Conservation (phyloP, 2,113 vertebrate genomes). For the Neofelis nebulosa region DNA sequence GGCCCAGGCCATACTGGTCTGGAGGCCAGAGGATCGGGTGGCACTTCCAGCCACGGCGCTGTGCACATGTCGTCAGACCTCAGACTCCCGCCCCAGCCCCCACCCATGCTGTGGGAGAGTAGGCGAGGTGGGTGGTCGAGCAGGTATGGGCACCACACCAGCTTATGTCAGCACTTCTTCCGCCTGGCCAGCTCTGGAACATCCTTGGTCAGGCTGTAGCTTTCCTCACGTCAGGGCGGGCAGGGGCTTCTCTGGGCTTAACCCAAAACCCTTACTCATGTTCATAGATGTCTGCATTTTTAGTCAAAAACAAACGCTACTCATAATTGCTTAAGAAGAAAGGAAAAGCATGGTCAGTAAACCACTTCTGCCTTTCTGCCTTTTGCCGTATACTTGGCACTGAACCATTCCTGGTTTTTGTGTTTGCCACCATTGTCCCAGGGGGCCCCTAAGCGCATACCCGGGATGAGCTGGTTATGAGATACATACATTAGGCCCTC, state of each 20-base stretch:
- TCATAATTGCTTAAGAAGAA: neutral
- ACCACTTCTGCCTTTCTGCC: neutral
- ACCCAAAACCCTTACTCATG: neutral
- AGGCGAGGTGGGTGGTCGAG: neutral
- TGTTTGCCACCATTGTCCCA: neutral
- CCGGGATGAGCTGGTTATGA: neutral
- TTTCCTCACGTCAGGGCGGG: neutral
- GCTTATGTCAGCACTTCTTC: neutral
- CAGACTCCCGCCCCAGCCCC: neutral
- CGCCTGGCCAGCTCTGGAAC: neutral
- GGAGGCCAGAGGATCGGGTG: neutral
- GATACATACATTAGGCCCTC: neutral
- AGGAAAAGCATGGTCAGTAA: neutral
- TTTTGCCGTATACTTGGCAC: neutral
- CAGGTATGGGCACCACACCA: fast-evolving
- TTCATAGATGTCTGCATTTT: neutral
- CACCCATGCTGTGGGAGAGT: neutral
- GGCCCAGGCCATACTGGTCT: neutral
- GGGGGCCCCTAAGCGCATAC: neutral
- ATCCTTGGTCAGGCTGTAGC: neutral
- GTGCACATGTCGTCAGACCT: neutral
- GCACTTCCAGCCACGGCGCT: neutral
- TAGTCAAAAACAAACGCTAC: neutral
- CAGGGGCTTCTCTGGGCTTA: neutral
- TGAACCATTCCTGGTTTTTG: neutral